Conservation (phyloP, 2,888 invertebrate species). For the Cactoblastis cactorum region DNA sequence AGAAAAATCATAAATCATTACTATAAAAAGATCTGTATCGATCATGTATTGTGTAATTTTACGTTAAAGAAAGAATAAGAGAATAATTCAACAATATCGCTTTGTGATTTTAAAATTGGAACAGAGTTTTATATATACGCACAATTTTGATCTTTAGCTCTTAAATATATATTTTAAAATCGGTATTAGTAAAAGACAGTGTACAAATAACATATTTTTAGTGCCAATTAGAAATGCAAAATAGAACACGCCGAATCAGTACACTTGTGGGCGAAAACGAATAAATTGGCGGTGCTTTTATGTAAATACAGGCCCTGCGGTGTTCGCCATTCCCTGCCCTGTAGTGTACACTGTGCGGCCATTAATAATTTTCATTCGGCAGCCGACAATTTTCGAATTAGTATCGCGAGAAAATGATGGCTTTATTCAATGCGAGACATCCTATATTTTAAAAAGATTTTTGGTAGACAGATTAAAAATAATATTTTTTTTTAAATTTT, state of each 20-base stretch:
- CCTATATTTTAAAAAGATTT: background rate
- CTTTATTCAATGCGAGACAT: constrained; percentile 21
- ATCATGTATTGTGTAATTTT: constrained; percentile 1
- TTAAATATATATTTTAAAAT: background rate
- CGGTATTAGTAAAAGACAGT: background rate
- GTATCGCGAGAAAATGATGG: constrained; percentile 22
- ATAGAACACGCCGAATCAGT: constrained; percentile 12
- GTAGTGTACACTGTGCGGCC: background rate
- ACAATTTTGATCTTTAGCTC: background rate
- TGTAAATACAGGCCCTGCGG: constrained; percentile 26
- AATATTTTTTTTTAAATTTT: too few relatives aligned
- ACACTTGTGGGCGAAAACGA: constrained; percentile 16
- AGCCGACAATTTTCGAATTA: constrained; percentile 37
- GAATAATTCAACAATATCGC: background rate
- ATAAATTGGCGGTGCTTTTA: constrained; percentile 20
- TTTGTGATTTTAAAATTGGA: background rate
- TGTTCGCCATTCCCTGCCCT: constrained; percentile 18
- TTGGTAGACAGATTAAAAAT: too few relatives aligned
- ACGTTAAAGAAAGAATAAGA: constrained; percentile 1
- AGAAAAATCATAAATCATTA: background rate
- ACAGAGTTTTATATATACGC: background rate
- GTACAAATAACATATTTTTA: constrained; percentile 11
- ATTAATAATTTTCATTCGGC: constrained; percentile 30
- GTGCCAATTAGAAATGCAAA: constrained; percentile 10
- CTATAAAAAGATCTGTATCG: background rate